Percentiles rank a stretch among this genome's conserved stretches.
Evolutionary conservation across 2,797 vertebrate genomes (phyloP).

Genomic region (Scarus forsteni): DNA sequence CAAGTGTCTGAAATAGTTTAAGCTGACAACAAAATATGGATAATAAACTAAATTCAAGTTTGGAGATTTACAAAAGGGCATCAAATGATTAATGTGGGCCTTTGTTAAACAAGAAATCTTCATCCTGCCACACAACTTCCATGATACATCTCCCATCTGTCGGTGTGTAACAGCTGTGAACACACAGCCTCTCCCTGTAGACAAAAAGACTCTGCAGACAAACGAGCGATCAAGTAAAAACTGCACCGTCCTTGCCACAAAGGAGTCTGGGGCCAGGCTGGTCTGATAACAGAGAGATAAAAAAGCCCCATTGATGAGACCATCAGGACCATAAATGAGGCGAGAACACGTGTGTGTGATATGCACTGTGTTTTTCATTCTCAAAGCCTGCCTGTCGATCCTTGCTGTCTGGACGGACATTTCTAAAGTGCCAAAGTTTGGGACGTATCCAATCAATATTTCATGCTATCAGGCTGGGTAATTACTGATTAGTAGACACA

Average conservation of each 20-base stretch:
- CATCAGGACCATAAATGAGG: conserved; percentile 59
- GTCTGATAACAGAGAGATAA: conserved; percentile 62
- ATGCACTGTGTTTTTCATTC: conserved; percentile 42
- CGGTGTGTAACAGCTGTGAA: conserved; percentile 16
- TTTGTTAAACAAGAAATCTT: conserved; percentile 9
- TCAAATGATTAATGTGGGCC: conserved; percentile 25
- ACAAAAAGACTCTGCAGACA: conserved; percentile 37
- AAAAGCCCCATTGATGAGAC: conserved; percentile 53
- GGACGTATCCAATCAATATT: conserved; percentile 56
- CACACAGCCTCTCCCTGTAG: conserved; percentile 10
- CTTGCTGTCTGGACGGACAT: conserved; percentile 36
- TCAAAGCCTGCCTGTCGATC: conserved; percentile 31
- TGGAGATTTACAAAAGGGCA: background rate
- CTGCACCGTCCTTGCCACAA: conserved; percentile 40
- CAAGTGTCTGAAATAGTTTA: conserved; percentile 32
- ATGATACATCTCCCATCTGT: conserved; percentile 2
- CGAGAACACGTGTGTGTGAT: conserved; percentile 22
- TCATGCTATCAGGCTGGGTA: conserved; percentile 46
- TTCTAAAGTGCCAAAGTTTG: conserved; percentile 34
- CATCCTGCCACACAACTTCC: conserved; percentile 23
- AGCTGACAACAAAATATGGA: conserved; percentile 11
- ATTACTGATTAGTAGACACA: conserved; percentile 52
- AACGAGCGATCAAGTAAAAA: conserved; percentile 20
- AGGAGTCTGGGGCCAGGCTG: conserved; percentile 50
- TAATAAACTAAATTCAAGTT: conserved; percentile 29